phyloP scores from a whole-genome alignment of 2,888 invertebrate species.

The Archips xylosteana region DNA sequence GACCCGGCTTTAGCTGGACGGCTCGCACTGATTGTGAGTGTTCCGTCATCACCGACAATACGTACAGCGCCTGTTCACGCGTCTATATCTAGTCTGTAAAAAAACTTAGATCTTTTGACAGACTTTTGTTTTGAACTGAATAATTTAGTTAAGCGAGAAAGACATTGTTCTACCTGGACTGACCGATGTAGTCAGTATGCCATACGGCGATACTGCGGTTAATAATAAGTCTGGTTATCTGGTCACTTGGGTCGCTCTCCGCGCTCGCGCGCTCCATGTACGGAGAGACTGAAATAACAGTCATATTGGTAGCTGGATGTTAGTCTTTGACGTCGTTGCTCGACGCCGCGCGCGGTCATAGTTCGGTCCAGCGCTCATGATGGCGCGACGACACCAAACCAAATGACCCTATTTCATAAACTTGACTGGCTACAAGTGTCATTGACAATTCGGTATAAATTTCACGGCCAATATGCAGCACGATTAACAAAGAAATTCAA shows the following conservation, averaged over 20 bases:
- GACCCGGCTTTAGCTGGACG: background rate
- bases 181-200: no score
- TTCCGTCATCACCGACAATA: background rate
- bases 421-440: no score
- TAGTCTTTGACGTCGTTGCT: constrained; percentile 2
- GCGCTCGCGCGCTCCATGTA: background rate
- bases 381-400: background rate
- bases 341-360: background rate
- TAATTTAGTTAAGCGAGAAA: background rate
- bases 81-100: constrained; percentile 3
- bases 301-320: constrained; percentile 1
- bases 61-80: background rate
- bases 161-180: background rate
- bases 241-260: background rate
- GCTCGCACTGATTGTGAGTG: background rate
- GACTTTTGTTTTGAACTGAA: constrained; percentile 1
- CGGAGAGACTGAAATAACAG: constrained; percentile 9
- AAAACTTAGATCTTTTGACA: background rate
- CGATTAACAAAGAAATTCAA: no score
- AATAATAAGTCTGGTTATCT: background rate
- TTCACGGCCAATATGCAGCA: no score
- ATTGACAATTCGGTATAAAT: no score
- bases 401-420: background rate
- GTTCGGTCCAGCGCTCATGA: background rate
- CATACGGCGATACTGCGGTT: background rate